phyloP scores from a whole-genome alignment of 2,113 vertebrate genomes.

The Hypocryptadius cinnamomeus region DNA sequence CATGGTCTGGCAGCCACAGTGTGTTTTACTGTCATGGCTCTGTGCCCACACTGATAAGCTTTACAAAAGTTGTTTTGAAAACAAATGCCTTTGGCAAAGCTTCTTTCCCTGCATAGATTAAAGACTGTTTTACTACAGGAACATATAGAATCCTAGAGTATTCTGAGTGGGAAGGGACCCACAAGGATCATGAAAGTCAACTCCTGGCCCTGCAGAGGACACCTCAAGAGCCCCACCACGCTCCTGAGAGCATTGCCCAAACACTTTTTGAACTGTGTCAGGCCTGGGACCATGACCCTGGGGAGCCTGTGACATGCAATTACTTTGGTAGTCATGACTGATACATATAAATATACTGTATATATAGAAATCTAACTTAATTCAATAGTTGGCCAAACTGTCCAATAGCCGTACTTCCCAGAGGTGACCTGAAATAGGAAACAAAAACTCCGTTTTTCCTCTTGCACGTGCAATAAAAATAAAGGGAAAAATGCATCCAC shows the following conservation, averaged over 20 bases:
- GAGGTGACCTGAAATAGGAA: neutral
- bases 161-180: neutral
- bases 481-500: neutral
- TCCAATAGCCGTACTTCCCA: neutral
- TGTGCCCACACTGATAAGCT: neutral
- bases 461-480: neutral
- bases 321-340: neutral
- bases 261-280: neutral
- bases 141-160: too few relatives aligned
- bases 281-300: neutral
- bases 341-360: neutral
- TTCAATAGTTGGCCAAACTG: neutral
- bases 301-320: neutral
- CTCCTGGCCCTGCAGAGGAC: neutral
- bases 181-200: neutral
- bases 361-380: neutral
- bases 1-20: neutral
- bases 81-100: neutral
- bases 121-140: neutral
- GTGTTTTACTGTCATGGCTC: neutral
- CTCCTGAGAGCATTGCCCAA: neutral
- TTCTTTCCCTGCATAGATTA: neutral
- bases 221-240: accelerated
- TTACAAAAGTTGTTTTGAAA: neutral
- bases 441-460: neutral